These are phyloP conservation scores for Chiridota heheva DNA, from an alignment of 35 echinoderm and acorn worm genomes.

Conservation along the genomic window DNA sequence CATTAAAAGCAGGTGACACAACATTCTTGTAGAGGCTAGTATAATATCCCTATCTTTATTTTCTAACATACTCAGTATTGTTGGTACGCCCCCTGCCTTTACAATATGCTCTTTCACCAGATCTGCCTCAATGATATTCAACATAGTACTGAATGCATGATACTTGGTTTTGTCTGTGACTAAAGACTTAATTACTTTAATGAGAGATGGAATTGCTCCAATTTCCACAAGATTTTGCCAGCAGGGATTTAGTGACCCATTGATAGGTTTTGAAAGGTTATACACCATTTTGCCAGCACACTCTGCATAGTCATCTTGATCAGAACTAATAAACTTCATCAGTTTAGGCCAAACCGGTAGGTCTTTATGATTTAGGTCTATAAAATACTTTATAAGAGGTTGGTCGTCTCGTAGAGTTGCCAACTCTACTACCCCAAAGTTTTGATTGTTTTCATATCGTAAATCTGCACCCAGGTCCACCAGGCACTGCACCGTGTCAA, in stretches of 20 bases:
- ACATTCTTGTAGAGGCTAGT: conserved; percentile 51
- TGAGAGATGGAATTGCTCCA: conserved; percentile 48
- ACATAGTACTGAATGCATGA: conserved; percentile 67
- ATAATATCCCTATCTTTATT: conserved; percentile 63
- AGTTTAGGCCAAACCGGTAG: conserved; percentile 78
- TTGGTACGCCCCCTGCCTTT: conserved; percentile 74
- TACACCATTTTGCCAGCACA: conserved; percentile 71
- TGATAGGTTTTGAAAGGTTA: conserved; percentile 55
- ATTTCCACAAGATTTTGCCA: conserved; percentile 63
- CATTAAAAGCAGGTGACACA: conserved; percentile 68
- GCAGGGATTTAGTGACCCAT: conserved; percentile 11
- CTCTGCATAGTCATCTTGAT: conserved; percentile 79
- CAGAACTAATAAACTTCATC: conserved; percentile 78
- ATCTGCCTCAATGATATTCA: conserved; percentile 69
- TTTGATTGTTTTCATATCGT: conserved; percentile 74
- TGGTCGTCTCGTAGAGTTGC: conserved; percentile 48
- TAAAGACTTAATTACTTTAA: conserved; percentile 89
- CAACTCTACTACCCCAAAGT: conserved; percentile 78
- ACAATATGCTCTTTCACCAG: conserved; percentile 84
- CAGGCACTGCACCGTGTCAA: conserved; percentile 80
- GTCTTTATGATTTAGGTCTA: conserved; percentile 73
- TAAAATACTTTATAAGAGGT: conserved; percentile 76
- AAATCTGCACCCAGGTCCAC: conserved; percentile 83
- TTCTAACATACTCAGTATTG: conserved; percentile 65
- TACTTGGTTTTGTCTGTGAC: conserved; percentile 69